A percentile compares a stretch with the other conserved stretches of the same genome.
Evolutionary conservation across 2,888 invertebrate species (phyloP).

Genomic region (Terebella lapidaria): DNA sequence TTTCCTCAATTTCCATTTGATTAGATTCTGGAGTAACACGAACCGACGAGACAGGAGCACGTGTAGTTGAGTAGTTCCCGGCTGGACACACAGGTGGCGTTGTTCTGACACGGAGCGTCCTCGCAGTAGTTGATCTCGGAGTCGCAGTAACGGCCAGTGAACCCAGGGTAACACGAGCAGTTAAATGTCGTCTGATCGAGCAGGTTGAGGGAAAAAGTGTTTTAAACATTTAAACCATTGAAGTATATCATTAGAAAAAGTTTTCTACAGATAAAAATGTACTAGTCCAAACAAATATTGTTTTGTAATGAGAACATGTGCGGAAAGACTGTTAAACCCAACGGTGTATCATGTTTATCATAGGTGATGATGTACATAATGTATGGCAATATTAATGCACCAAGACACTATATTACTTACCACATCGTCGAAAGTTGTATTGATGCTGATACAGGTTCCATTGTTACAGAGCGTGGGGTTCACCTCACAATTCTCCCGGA

Average conservation of each 20-base stretch:
- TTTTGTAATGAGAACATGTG: too few relatives aligned
- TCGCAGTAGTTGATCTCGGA: conserved; percentile 73
- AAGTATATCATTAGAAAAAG: too few relatives aligned
- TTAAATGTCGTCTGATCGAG: conserved; percentile 4
- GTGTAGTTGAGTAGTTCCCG: conserved; percentile 24
- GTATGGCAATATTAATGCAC: too few relatives aligned
- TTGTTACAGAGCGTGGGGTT: conserved; percentile 2
- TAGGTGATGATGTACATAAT: too few relatives aligned
- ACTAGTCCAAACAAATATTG: too few relatives aligned
- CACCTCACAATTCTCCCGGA: not conserved
- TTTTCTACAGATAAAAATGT: too few relatives aligned
- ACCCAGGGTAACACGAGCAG: conserved; percentile 17
- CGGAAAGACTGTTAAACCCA: too few relatives aligned
- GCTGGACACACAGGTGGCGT: conserved; percentile 46
- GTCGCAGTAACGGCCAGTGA: conserved; percentile 21
- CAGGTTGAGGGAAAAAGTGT: too few relatives aligned
- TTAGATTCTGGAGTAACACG: too few relatives aligned
- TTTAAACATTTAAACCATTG: too few relatives aligned
- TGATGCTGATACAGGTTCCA: not conserved
- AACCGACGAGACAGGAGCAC: conserved; percentile 8
- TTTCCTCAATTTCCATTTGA: too few relatives aligned
- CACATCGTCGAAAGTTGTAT: not conserved
- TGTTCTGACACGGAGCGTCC: conserved; percentile 62
- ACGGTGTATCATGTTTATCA: too few relatives aligned
- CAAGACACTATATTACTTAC: conserved; percentile 5